A percentile compares a stretch with the other conserved stretches of the same genome.
These are phyloP conservation scores for Acanthis flammea DNA, from an alignment of 2,797 vertebrate genomes.

Conservation along the genomic window DNA sequence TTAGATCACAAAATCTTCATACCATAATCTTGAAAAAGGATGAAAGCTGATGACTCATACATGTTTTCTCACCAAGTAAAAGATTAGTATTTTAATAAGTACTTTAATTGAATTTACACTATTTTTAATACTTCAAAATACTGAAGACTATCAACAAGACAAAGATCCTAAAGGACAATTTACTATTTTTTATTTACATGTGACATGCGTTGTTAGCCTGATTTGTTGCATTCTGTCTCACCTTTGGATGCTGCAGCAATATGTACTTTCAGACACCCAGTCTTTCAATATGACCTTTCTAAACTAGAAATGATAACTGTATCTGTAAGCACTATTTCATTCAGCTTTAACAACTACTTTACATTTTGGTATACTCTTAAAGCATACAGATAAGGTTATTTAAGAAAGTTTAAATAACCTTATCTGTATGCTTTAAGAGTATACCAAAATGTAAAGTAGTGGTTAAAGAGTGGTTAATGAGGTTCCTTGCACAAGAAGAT, in stretches of 20 bases:
- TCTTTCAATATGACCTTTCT: neutral
- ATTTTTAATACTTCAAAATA: neutral
- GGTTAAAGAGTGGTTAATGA: neutral
- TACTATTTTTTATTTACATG: neutral
- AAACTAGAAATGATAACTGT: neutral
- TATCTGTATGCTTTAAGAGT: neutral
- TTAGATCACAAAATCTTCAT: neutral
- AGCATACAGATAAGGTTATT: neutral
- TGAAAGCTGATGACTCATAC: neutral
- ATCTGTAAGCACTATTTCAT: neutral
- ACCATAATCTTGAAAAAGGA: neutral
- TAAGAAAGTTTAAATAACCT: neutral
- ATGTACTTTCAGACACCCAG: neutral
- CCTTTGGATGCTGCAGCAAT: neutral
- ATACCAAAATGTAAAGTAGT: neutral
- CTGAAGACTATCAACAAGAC: neutral
- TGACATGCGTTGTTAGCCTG: rapidly evolving
- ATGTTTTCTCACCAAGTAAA: neutral
- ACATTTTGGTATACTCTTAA: neutral
- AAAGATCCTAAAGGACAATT: neutral
- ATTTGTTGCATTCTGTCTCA: neutral
- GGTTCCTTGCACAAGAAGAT: neutral
- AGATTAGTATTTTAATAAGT: neutral
- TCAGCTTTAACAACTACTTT: neutral
- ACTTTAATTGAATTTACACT: neutral